Evolutionary conservation across 2,888 invertebrate species (phyloP), one percentile per base, ranked within the genome.

Genomic region (Zaprionus bogoriensis): DNA sequence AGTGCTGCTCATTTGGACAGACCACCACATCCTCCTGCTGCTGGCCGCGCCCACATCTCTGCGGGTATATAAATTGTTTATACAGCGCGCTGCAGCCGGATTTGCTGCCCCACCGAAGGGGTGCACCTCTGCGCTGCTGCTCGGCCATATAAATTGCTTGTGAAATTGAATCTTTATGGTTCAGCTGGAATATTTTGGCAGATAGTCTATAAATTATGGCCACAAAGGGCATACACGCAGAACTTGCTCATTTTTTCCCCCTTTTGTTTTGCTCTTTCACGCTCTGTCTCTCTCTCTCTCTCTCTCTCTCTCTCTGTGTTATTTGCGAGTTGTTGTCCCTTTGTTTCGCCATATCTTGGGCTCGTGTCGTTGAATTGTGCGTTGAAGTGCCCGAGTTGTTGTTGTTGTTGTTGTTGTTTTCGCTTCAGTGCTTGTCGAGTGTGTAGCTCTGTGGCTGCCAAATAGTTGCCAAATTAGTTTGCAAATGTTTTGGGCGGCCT

Each of bases 141-240:
- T 20, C 12, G 65, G 69, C 72, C 64, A 83, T 83, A 83, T 83
- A 83, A 83, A 83, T 83, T 87, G 87, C 86, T 87, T 87, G 86
- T 74, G 82, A 83, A 83, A 83, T 83, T 83, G 82, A 83, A 83
- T 83, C 82, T 83, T 83, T 83, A 83, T 83, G 82, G 82, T 76
- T 83, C 87, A 83, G 87, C 82, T 83, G 82, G 87, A 83, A 85
- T 87, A 83, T 83, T 83, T 87, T 83, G 82, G 82, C 82, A 83
- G 82, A 87, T 85, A 83, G 82, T 83, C 82, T 83, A 83, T 83
- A 83, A 83, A 83, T 83, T 83, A 87, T 83, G 82, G 84, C 87
- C 82, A 83, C 82, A 87, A 85, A 85, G 86, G 87, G 87, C 87
- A 86, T 86, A 74, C 84, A 72, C 77, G 66, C 80, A 67, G 79